Conservation (phyloP, 2,113 vertebrate genomes). For the Lanius ludovicianus region DNA sequence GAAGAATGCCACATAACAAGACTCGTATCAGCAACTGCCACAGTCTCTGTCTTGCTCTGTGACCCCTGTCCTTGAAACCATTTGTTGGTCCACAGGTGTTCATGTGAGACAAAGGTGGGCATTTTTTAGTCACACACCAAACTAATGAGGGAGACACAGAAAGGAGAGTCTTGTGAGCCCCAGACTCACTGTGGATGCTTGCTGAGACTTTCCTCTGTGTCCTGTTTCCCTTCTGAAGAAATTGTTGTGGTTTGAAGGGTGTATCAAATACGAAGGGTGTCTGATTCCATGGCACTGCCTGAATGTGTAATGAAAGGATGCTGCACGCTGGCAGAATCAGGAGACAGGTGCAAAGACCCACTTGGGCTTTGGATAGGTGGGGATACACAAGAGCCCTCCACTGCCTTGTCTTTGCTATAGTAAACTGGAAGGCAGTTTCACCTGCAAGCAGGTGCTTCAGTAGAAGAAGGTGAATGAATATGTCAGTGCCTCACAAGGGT, state of each 20-base stretch:
- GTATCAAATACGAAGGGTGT: neutral
- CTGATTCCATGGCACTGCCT: neutral
- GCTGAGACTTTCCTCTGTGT: neutral
- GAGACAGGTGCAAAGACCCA: neutral
- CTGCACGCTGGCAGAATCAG: neutral
- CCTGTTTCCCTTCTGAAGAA: neutral
- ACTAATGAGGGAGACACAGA: neutral
- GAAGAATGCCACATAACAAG: neutral
- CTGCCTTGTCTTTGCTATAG: neutral
- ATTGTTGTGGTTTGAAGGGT: neutral
- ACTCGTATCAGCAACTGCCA: neutral
- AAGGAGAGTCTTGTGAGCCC: neutral
- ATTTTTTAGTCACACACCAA: neutral
- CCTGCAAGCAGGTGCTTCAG: neutral
- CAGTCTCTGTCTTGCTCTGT: neutral
- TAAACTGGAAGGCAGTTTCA: neutral
- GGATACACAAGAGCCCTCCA: neutral
- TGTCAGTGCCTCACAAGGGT: fast-evolving
- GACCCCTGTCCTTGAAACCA: neutral
- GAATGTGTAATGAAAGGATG: neutral
- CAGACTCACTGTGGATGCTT: neutral
- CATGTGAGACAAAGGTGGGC: neutral
- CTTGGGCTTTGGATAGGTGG: neutral
- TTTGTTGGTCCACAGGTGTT: neutral
- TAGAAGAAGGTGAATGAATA: neutral